These are phyloP conservation scores for Bradypodion ventrale DNA, from an alignment of 2,797 vertebrate genomes.

Conservation along the genomic window DNA sequence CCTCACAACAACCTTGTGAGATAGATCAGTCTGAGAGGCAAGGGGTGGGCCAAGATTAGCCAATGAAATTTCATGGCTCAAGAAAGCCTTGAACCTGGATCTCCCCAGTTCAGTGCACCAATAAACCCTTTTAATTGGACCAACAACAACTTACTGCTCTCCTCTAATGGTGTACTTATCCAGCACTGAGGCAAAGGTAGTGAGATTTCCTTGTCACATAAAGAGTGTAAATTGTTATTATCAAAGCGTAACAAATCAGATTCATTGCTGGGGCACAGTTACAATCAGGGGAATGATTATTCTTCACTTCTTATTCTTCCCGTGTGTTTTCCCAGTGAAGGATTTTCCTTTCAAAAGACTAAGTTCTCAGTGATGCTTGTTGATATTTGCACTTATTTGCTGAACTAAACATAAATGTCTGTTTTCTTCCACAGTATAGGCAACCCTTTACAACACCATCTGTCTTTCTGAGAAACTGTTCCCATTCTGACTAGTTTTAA, in stretches of 20 bases:
- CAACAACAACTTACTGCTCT: background rate
- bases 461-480: constrained; percentile 54
- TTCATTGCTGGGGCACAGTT: background rate
- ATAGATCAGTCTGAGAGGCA: background rate
- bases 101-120: background rate
- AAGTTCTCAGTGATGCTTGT: constrained; percentile 46
- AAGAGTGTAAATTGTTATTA: background rate
- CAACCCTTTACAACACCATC: constrained; percentile 49
- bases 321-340: background rate
- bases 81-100: background rate
- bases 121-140: too few species aligned
- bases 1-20: background rate
- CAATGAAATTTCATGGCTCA: background rate
- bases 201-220: background rate
- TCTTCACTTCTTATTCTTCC: background rate
- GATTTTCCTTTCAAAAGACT: constrained; percentile 36
- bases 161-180: background rate
- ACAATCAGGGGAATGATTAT: background rate
- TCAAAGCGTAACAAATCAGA: background rate
- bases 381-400: constrained; percentile 51
- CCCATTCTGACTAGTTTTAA: constrained; percentile 55
- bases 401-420: constrained; percentile 60
- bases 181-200: background rate
- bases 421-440: constrained; percentile 50
- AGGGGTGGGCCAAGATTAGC: background rate